Evolutionary conservation across 1,140 invertebrate species (phyloP), one percentile per base, ranked within the genome.

Genomic region (Trachelipus rathkii): DNA sequence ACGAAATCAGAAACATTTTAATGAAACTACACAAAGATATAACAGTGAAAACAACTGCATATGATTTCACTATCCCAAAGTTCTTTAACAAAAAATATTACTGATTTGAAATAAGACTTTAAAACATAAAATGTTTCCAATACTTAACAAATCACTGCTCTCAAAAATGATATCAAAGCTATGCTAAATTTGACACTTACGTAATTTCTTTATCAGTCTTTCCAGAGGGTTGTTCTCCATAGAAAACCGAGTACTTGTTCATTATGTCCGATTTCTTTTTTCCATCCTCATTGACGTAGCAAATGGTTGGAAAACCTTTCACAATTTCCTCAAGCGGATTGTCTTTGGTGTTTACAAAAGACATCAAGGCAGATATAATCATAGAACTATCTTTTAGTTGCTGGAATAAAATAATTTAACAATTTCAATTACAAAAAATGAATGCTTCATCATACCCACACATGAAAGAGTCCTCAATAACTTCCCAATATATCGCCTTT

Each of bases 171-270:
- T 69, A 21, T 69, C 46, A 2, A 44, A 23, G 6, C 13, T n/a
- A 50, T 74, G 4, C 8, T n/a, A 23, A 43, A 6, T 15, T 44
- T 21, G 0, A 76, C 45, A 88, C 89, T 89, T 85, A 93, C 91
- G 86, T 84, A 79, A 93, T 87, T 13, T 87, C 84, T 77, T 91
- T 86, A 77, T 89, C 87, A 21, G 88, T 86, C 76, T 85, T 85
- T 46, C 87, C 84, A 81, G 88, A 85, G 3, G 87, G 86, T 10
- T 87, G 83, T 66, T 85, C 83, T 13, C 78, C 81, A 71, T 90
- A 91, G 95, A 99, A 99, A 0, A 99, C 84, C 83, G 94, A 97
- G 86, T 99, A 99, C 85, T 93, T 95, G 85, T 99, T 99, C 81
- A 95, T 88, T 79, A 96, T 92, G 83, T 96, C 94, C 73, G 81